Evolutionary conservation across 2,888 invertebrate genomes (phyloP), one percentile per base, ranked within the genome.

Genomic region (Creontiades dilutus): DNA sequence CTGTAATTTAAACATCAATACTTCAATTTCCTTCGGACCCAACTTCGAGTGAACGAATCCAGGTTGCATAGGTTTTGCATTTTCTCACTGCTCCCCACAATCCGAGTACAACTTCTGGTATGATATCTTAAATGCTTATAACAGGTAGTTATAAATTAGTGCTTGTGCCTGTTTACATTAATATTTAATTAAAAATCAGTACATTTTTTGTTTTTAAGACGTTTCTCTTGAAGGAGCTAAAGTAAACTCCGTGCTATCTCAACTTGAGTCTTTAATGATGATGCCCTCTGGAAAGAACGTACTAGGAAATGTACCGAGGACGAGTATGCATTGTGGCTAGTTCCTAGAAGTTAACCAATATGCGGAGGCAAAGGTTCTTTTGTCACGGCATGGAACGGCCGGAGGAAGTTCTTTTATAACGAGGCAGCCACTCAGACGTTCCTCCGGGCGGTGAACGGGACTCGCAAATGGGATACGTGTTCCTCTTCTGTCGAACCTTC

Each of bases 381-480:
- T 76, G 76, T 76, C 76, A 46, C 76, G 37, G 76, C 12, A 13
- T 2, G 76, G 46, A 76, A 76, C 28, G 76, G 19, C 16, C 61
- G 61, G 19, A 76, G 46, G 76, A 76, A 14, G 37, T 46, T 76
- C 76, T 76, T 76, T 76, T 76, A 28, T 76, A 46, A 46, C 46
- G 61, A 61, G 61, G 61, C 61, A 19, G 16, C 61, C 61, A 61
- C 76, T 28, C 76, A 76, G 76, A 76, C 76, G 76, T 76, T 46
- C 76, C 76, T 76, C 28, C 76, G 13, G 76, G 76, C 76, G 28
- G 27, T 76, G 76, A 76, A 76, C 76, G 76, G 76, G 76, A 76
- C 28, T 28, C 76, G 76, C 76, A 76, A 76, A 76, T 76, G 76
- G 76, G 76, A 76, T 76, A 76, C 76, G 76, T 76, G 76, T 76